phyloP scores from a whole-genome alignment of 2,888 invertebrate genomes.

The Dicycla oo region DNA sequence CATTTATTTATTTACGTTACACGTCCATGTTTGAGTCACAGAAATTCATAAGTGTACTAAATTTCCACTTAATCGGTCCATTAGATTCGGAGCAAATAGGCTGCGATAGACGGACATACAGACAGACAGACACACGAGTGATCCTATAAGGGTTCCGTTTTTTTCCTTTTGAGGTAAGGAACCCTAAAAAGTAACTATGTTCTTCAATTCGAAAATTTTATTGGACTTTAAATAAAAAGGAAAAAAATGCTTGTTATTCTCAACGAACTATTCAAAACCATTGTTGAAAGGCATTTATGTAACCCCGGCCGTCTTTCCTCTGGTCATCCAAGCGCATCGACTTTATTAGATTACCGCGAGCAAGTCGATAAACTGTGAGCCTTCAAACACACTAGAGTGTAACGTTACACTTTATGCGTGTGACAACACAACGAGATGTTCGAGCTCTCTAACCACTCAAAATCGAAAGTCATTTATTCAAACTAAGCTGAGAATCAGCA shows the following conservation, averaged over 20 bases:
- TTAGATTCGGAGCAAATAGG: no score
- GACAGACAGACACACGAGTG: no score
- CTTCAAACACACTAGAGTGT: conserved; percentile 24
- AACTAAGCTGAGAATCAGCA: no score
- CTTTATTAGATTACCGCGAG: conserved; percentile 58
- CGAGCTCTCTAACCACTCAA: background rate
- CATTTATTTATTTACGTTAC: no score
- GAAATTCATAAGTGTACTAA: no score
- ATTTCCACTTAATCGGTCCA: no score
- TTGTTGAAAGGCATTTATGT: conserved; percentile 26
- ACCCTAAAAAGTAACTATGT: background rate
- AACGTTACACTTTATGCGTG: background rate
- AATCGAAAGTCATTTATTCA: no score
- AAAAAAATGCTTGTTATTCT: background rate
- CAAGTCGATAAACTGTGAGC: conserved; percentile 50
- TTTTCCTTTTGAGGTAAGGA: no score
- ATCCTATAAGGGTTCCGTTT: no score
- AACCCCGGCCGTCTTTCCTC: conserved; percentile 27
- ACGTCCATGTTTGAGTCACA: no score
- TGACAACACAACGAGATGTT: background rate
- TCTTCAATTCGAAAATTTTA: background rate
- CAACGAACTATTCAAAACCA: conserved; percentile 6
- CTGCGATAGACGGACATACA: no score
- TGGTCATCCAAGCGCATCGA: conserved; percentile 52
- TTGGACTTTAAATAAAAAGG: background rate